Base-by-base conservation (phyloP, 2,888 invertebrate species). In the Alloplasta piceator region DNA sequence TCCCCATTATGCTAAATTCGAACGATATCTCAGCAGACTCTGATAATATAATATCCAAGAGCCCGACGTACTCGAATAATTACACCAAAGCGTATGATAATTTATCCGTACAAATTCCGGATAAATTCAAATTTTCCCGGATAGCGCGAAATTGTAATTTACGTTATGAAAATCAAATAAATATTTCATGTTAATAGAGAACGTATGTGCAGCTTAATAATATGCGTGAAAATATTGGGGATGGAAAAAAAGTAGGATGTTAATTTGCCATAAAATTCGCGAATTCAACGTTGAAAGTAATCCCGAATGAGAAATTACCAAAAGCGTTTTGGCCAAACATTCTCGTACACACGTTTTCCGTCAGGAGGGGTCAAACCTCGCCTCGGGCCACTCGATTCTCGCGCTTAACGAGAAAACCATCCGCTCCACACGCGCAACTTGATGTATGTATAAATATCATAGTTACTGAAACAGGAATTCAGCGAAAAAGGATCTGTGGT, bases 401-500 rank as follows among this genome's bases (percentile, higher is more conserved):
- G 48, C 50, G 71, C 72, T 72, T 46, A 36, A 70, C 56, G 72
- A 48, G 66, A 79, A 81, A 48, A 58, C 38, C 56, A 36, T 36
- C 38, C 68, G n/a, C 50, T 63, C 50, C 38, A 10, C 48, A 1
- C 10, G n/a, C 52, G 6, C 52, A n/a, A 5, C 6, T 52, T 52
- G 6, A 16, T 14, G 14, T 12, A 50, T 14, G 14, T 6, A 52
- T 52, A 52, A 6, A 52, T 52, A 52, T 52, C 6, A 14, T 12
- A 46, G 36, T 26, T 26, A 9, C 71, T 61, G 71, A 82, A 76
- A 71, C 61, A 67, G 63, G 60, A 72, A 68, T 72, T 63, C 26
- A 46, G 66, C 41, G 82, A 67, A 68, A 78, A 82, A 74, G 76
- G 83, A 72, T 82, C 64, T 72, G 82, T 79, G 75, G 68, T 83